Evolutionary conservation across 2,113 vertebrate species (phyloP).

Genomic region (Corydoras sp.): DNA sequence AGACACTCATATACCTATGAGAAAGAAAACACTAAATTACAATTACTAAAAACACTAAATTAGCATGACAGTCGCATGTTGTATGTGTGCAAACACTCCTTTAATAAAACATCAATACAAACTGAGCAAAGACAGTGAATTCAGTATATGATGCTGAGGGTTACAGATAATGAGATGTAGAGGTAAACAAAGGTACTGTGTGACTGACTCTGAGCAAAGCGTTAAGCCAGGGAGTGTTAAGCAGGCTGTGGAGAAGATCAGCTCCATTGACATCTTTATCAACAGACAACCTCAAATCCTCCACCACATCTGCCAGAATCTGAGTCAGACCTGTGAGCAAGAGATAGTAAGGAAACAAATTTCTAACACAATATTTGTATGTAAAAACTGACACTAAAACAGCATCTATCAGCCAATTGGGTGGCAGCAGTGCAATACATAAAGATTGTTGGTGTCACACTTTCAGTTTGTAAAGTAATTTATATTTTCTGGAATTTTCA

Average conservation of each 20-base stretch:
- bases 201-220: slow-evolving; percentile 76
- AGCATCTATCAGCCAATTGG: too few species aligned
- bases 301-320: slow-evolving; percentile 69
- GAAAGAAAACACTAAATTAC: background rate
- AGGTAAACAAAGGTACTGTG: background rate
- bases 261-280: slow-evolving; percentile 68
- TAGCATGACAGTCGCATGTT: too few species aligned
- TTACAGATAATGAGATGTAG: background rate
- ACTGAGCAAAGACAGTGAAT: background rate
- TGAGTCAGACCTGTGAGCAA: slow-evolving; percentile 62
- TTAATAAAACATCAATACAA: background rate
- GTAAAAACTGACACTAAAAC: too few species aligned
- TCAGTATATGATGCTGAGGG: too few species aligned
- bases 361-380: too few species aligned
- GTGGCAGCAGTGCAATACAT: too few species aligned
- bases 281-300: slow-evolving; percentile 72
- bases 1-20: slow-evolving; percentile 80
- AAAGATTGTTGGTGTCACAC: too few species aligned
- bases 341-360: background rate
- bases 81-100: background rate
- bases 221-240: slow-evolving; percentile 78
- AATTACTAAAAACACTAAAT: too few species aligned
- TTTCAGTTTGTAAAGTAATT: too few species aligned
- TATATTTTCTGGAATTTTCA: too few species aligned
- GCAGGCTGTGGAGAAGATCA: slow-evolving; percentile 75